Evolutionary conservation across 2,797 vertebrate genomes (phyloP).

Genomic region (Masticophis lateralis): DNA sequence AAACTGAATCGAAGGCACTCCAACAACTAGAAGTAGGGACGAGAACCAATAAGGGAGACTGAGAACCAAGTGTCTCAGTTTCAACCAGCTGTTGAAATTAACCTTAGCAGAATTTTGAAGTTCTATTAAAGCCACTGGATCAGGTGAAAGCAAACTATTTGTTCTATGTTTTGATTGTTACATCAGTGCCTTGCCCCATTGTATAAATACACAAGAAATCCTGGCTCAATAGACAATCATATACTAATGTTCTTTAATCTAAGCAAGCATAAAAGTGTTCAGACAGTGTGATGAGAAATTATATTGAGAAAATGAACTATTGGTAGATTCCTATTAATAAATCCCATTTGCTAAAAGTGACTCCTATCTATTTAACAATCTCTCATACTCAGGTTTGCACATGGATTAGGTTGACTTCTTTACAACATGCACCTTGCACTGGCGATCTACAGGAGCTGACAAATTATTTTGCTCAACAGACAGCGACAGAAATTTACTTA

Average conservation of each 20-base stretch:
- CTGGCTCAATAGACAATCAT: neutral
- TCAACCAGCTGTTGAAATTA: slow-evolving; percentile 22
- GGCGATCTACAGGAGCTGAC: neutral
- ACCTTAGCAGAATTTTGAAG: slow-evolving; percentile 10
- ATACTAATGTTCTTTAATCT: neutral
- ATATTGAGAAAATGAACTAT: neutral
- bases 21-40: neutral
- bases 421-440: too few relatives aligned
- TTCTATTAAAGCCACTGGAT: neutral
- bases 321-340: neutral
- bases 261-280: neutral
- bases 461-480: neutral
- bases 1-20: neutral
- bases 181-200: neutral
- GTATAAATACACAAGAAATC: neutral
- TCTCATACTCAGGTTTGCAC: too few relatives aligned
- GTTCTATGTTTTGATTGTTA: neutral
- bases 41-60: neutral
- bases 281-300: neutral
- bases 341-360: neutral
- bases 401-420: neutral
- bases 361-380: too few relatives aligned
- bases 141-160: neutral
- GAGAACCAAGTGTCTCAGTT: neutral
- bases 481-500: neutral